Evolutionary conservation across 2,888 invertebrate species (phyloP), one percentile per base, ranked within the genome.

Genomic region (Ganaspis brasiliensis): DNA sequence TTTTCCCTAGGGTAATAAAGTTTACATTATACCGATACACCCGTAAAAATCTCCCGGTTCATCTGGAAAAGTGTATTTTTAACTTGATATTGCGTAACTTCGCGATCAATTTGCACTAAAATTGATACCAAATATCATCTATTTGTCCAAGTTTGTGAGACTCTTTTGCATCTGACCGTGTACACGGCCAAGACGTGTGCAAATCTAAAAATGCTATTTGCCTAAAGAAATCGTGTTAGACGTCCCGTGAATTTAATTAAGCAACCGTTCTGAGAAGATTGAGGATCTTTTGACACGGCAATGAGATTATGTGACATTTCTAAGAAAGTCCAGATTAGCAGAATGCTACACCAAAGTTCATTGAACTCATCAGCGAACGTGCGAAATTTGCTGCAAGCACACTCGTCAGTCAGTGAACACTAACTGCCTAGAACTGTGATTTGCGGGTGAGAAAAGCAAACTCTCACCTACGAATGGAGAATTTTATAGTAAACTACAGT

Each of bases 251-350:
- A 74, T 78, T 78, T 70, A 78, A 82, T 80, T 79, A 78, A 70
- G 73, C 77, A 80, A 82, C 73, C 73, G 67, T 81, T 79, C 79
- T 77, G 70, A 71, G 81, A 79, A 81, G 76, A 74, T 71, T 77
- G 70, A 73, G 59, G 49, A 76, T 79, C 77, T 81, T 82, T 79
- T 80, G 79, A 79, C 79, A 79, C 74, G 78, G 79, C 79, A 82
- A 79, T 79, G 83, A 81, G 81, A 79, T 75, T 83, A 79, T 80
- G 82, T 79, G 82, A 84, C 84, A 81, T 78, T 84, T 84, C 84
- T 77, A 76, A 70, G 82, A 80, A 85, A 81, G 24, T 57, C 24
- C 40, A 72, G 75, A 35, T 71, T 49, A 71, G 67, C 72, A 75
- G 55, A 72, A 49, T 61, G 73, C 73, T 19, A 75, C 61, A 61